phyloP scores from a whole-genome alignment of 2,797 vertebrate genomes.

The Xiphorhynchus erythropygius region DNA sequence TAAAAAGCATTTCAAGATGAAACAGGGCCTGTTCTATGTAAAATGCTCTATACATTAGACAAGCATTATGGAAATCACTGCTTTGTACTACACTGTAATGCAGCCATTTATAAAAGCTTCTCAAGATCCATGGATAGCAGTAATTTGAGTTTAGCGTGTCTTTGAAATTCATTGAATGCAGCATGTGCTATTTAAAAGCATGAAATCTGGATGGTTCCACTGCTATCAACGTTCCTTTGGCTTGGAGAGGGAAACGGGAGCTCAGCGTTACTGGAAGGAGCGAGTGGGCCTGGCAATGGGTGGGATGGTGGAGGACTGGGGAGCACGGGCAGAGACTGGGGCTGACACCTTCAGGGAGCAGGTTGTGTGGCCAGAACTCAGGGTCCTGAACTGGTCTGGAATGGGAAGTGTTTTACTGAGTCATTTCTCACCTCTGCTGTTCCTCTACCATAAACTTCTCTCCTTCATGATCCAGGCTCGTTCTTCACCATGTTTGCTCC shows the following conservation, averaged over 20 bases:
- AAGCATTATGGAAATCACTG: constrained; percentile 78
- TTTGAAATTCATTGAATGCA: constrained; percentile 74
- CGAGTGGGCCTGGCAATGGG: background rate
- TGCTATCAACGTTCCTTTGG: constrained; percentile 26
- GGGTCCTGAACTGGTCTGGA: background rate
- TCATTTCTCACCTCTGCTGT: background rate
- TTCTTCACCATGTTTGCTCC: background rate
- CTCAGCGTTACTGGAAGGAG: background rate
- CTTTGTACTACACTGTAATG: constrained; percentile 73
- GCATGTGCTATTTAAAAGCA: constrained; percentile 69
- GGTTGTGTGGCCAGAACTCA: background rate
- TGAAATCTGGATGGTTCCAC: constrained; percentile 67
- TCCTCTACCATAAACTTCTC: background rate
- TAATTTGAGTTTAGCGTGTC: constrained; percentile 67
- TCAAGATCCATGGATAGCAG: constrained; percentile 72
- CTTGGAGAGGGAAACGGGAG: background rate
- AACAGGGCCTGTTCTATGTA: constrained; percentile 70
- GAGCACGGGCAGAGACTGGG: background rate
- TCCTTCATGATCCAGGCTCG: background rate
- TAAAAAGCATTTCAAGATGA: constrained; percentile 81
- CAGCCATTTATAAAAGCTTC: constrained; percentile 75
- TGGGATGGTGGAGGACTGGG: rapidly evolving
- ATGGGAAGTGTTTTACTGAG: background rate
- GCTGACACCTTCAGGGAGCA: background rate
- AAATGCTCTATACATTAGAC: constrained; percentile 76